Base-by-base conservation (phyloP, 2,113 vertebrate genomes). In the Romanogobio albipinnatus region DNA sequence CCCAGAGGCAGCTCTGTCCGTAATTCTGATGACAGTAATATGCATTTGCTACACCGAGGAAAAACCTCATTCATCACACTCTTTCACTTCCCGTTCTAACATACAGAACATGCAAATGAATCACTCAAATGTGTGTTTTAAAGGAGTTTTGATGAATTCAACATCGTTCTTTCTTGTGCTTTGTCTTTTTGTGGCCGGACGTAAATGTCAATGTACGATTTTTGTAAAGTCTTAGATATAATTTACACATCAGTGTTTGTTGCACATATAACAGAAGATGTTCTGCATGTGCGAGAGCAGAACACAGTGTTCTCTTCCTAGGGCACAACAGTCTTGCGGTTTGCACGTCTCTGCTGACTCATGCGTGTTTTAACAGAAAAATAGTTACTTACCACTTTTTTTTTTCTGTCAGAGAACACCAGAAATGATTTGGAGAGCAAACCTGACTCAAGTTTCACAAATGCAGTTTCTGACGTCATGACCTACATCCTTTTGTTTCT, bases 11-110 rank as follows among this genome's bases (percentile, higher is more conserved):
- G 83, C 92, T 58, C 70, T 89, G 92, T 93, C 94, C 91, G 93
- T 95, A 95, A 95, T 90, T 84, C 62, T 43, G 45, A 81, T 91
- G 87, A 91, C 90, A 90, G 80, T 85, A 88, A 39, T 88, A 45
- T 43, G 66, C n/a, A 87, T 86, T 81, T 39, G 64, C 26, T 81
- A 62, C 82, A 88, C 81, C 61, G 76, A 93, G 90, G 92, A 93
- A 93, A 90, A 88, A 76, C 84, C 87, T 92, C 56, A n/a, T 75
- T 81, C 24, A 56, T 84, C 56, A 86, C 5, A 59, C 51, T 84
- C 77, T 94, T 94, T 94, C 93, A 92, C 91, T 95, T 94, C 94
- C 87, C 87, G 90, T 93, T 93, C 64, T 88, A 78, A 45, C 80
- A 53, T 74, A 85, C 84, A 85, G 17, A 10, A 88, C 33, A 58